A percentile compares a stretch with the other conserved stretches of the same genome.
These are phyloP conservation scores for Papilio elwesi DNA, from an alignment of 2,888 invertebrate species.

Conservation along the genomic window DNA sequence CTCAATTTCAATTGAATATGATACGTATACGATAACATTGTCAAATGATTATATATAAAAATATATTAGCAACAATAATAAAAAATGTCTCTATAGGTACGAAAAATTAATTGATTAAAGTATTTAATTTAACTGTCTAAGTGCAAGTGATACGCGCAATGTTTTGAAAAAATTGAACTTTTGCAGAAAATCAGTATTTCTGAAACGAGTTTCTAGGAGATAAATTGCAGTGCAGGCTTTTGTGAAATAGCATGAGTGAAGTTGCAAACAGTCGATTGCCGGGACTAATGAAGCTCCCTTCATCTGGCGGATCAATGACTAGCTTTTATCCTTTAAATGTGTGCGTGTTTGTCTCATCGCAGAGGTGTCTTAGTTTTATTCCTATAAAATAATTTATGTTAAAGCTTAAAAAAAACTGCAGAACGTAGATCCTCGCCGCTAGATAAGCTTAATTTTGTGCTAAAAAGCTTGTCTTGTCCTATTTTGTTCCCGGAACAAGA, in stretches of 20 bases:
- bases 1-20: too few species aligned
- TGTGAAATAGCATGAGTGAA: conserved; percentile 5
- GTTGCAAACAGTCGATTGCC: conserved; percentile 17
- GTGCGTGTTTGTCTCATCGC: background rate
- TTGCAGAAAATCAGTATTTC: background rate
- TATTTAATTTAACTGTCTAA: background rate
- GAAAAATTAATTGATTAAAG: background rate
- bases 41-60: background rate
- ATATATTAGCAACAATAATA: background rate
- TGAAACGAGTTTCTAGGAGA: background rate
- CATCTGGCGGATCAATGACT: conserved; percentile 4
- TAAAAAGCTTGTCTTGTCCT: too few species aligned
- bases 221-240: conserved; percentile 14
- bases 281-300: conserved; percentile 24
- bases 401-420: too few species aligned
- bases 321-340: background rate
- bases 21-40: too few species aligned
- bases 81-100: background rate
- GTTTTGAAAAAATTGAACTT: background rate
- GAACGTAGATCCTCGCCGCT: too few species aligned
- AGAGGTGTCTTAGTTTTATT: background rate
- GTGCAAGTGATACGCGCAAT: too few species aligned
- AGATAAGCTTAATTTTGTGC: too few species aligned
- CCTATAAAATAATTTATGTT: background rate
- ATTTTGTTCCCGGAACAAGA: too few species aligned